These are phyloP conservation scores for Thelaira solivaga DNA, from an alignment of 2,888 invertebrate species.

Conservation along the genomic window DNA sequence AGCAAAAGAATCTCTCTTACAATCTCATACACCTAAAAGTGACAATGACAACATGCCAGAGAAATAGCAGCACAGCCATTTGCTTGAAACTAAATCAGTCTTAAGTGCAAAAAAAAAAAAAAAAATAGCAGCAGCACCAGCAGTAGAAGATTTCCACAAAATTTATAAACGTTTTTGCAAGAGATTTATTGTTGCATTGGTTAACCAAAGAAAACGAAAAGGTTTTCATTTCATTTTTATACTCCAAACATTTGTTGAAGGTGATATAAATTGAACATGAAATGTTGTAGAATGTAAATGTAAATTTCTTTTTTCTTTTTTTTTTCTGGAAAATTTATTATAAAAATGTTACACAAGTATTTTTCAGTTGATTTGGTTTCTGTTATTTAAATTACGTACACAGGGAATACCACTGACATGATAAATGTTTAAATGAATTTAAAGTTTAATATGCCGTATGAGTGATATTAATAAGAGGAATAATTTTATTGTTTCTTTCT, in stretches of 20 bases:
- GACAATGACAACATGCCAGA: slow-evolving; percentile 48
- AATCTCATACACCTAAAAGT: slow-evolving; percentile 13
- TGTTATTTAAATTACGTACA: slow-evolving; percentile 55
- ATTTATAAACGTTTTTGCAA: slow-evolving; percentile 74
- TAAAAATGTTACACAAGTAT: slow-evolving; percentile 63
- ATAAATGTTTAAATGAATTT: slow-evolving; percentile 61
- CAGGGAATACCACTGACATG: slow-evolving; percentile 37
- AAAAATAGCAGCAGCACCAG: not conserved
- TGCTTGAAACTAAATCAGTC: slow-evolving; percentile 28
- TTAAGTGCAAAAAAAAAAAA: not conserved
- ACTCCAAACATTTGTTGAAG: slow-evolving; percentile 36
- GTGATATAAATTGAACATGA: slow-evolving; percentile 61
- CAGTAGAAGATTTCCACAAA: slow-evolving; percentile 51
- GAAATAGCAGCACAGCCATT: not conserved
- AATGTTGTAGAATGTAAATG: slow-evolving; percentile 51
- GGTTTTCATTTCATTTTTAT: slow-evolving; percentile 27
- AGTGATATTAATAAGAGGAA: slow-evolving; percentile 59
- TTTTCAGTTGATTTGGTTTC: slow-evolving; percentile 66
- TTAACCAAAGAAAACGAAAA: slow-evolving; percentile 69
- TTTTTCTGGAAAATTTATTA: slow-evolving; percentile 53
- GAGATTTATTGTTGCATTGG: slow-evolving; percentile 76
- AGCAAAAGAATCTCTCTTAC: not conserved
- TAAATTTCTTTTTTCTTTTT: slow-evolving; percentile 20
- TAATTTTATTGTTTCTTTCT: not conserved
- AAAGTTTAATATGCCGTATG: slow-evolving; percentile 60